Conservation (phyloP, 1,140 invertebrate genomes). For the Heliconius himera region DNA sequence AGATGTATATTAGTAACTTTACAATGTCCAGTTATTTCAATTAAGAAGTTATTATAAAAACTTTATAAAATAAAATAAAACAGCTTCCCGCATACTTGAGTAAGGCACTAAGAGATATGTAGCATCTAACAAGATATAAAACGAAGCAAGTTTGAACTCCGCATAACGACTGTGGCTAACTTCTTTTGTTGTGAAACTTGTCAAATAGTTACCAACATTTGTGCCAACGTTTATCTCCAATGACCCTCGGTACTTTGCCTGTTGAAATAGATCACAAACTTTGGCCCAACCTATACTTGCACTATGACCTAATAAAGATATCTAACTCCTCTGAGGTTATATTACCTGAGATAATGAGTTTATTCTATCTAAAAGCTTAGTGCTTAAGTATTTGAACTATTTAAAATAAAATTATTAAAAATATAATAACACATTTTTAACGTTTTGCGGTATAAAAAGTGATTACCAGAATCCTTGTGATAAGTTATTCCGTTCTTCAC, state of each 20-base stretch:
- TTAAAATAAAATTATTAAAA: too few relatives aligned
- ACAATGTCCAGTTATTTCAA: not conserved
- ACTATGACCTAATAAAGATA: constrained; percentile 1
- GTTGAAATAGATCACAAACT: not conserved
- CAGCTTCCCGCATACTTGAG: constrained; percentile 17
- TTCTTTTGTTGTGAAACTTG: constrained; percentile 15
- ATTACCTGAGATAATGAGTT: not conserved
- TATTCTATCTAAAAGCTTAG: not conserved
- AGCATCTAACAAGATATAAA: constrained; percentile 28
- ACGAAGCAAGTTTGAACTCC: constrained; percentile 26
- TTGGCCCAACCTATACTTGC: constrained; percentile 8
- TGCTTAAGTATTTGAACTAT: not conserved
- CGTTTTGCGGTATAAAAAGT: too few relatives aligned
- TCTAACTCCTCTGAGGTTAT: not conserved
- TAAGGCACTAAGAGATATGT: not conserved
- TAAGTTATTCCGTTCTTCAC: too few relatives aligned
- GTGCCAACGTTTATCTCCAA: constrained; percentile 16
- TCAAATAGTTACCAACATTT: constrained; percentile 24
- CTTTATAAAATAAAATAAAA: constrained; percentile 11
- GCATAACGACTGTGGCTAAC: constrained; percentile 19
- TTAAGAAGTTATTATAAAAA: not conserved
- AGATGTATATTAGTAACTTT: too few relatives aligned
- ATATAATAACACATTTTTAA: too few relatives aligned
- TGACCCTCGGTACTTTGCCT: not conserved
- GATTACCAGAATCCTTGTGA: too few relatives aligned